Evolutionary conservation across 2,888 invertebrate genomes (phyloP).

Genomic region (Iselma pallidipennis): DNA sequence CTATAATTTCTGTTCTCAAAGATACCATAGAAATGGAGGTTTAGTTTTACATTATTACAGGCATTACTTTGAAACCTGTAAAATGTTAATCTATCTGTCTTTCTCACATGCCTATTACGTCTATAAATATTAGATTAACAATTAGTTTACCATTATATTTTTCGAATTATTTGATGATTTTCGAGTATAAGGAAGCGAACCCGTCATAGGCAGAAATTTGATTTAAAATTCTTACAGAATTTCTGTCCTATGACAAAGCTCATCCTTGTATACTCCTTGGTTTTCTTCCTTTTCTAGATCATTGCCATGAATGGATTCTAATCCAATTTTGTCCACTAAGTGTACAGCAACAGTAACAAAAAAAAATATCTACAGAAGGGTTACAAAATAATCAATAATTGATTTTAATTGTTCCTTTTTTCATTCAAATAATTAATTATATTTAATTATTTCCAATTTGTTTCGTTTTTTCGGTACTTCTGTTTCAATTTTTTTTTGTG

Average conservation of each 20-base stretch:
- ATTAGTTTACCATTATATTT: too few species aligned
- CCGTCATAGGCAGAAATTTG: conserved; percentile 56
- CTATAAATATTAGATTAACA: too few species aligned
- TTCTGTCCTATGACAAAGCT: conserved; percentile 47
- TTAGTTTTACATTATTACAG: conserved; percentile 46
- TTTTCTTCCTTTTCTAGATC: neutral
- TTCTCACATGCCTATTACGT: neutral
- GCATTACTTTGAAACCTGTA: conserved; percentile 48
- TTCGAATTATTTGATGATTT: conserved; percentile 14
- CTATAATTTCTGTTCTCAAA: neutral
- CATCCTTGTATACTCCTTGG: conserved; percentile 17
- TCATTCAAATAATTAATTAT: neutral
- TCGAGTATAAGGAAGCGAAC: conserved; percentile 42
- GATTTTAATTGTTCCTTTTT: neutral
- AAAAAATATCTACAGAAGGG: too few species aligned
- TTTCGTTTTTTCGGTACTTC: neutral
- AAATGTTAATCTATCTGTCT: conserved; percentile 19
- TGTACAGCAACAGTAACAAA: too few species aligned
- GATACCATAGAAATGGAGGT: conserved; percentile 42
- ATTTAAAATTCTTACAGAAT: conserved; percentile 43
- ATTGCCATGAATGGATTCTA: neutral
- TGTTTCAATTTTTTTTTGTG: too few species aligned
- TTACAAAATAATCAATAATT: neutral
- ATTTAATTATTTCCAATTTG: neutral
- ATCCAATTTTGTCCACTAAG: neutral